A percentile compares a stretch with the other conserved stretches of the same genome.
Conservation (phyloP, 1,140 invertebrate species). For the Drosophila pseudoananassae region DNA sequence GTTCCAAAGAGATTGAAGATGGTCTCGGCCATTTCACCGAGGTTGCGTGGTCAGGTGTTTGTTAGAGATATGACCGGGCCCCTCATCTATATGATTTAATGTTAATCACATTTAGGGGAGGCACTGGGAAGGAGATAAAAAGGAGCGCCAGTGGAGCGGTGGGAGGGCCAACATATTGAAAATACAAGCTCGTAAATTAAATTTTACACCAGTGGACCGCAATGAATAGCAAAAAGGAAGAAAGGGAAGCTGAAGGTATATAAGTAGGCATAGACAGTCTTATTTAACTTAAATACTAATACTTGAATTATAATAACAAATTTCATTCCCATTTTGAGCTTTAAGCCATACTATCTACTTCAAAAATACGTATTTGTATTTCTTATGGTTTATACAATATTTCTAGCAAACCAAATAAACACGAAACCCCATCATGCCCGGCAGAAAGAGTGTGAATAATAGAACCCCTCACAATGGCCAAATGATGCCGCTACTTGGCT, state of each 20-base stretch:
- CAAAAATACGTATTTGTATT: neutral
- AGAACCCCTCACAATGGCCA: constrained; percentile 41
- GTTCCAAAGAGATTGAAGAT: constrained; percentile 30
- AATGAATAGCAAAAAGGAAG: constrained; percentile 62
- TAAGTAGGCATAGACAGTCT: too few species aligned
- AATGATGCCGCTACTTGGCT: constrained; percentile 60
- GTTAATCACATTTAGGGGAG: constrained; percentile 76
- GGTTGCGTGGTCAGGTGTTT: constrained; percentile 66
- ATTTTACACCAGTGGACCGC: constrained; percentile 72
- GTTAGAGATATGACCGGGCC: constrained; percentile 64
- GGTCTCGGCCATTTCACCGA: constrained; percentile 9
- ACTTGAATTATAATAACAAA: neutral
- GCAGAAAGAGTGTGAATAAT: constrained; percentile 18
- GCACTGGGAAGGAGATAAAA: constrained; percentile 12
- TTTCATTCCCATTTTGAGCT: neutral
- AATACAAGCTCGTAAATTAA: constrained; percentile 80
- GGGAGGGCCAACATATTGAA: constrained; percentile 59
- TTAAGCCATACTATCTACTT: neutral
- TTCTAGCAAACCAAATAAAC: neutral
- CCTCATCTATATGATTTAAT: constrained; percentile 72
- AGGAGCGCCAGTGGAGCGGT: neutral
- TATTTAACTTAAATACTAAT: too few species aligned
- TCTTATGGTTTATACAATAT: neutral
- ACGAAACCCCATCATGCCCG: neutral
- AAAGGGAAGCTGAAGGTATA: neutral